Evolutionary conservation across 2,797 vertebrate genomes (phyloP).

Genomic region (Ambastaia sidthimunki): DNA sequence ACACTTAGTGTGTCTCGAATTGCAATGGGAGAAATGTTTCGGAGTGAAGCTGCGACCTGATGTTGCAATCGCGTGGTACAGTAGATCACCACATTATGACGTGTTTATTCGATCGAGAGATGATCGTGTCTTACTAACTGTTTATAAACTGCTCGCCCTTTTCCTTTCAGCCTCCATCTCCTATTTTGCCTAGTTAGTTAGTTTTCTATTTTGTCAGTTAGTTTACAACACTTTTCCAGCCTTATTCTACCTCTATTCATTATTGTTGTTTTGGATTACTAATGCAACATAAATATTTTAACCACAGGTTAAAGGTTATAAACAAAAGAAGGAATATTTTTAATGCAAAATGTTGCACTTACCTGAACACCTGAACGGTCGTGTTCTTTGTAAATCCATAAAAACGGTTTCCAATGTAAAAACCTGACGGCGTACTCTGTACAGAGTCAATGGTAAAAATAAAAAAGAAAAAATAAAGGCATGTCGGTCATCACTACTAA

Average conservation of each 20-base stretch:
- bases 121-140: background rate
- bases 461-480: background rate
- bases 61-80: conserved; percentile 26
- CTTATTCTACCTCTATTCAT: background rate
- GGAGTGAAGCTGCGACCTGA: conserved; percentile 15
- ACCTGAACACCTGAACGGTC: conserved; percentile 11
- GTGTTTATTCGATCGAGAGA: conserved; percentile 7
- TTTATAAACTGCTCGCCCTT: background rate
- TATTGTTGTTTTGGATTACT: background rate
- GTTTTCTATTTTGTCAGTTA: background rate
- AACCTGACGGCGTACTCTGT: background rate
- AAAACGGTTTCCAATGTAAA: background rate
- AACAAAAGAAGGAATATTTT: background rate
- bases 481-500: background rate
- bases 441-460: background rate
- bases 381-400: conserved; percentile 29
- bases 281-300: background rate
- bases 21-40: background rate
- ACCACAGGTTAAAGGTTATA: background rate
- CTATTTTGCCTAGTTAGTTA: too few species aligned
- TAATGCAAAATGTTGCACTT: conserved; percentile 21
- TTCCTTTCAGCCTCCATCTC: background rate
- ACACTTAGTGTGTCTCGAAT: conserved; percentile 21
- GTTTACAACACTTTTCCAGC: background rate
- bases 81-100: conserved; percentile 23